Percentiles rank a stretch among this genome's conserved stretches.
Conservation (phyloP, 2,797 vertebrate genomes). For the Siniperca scherzeri region DNA sequence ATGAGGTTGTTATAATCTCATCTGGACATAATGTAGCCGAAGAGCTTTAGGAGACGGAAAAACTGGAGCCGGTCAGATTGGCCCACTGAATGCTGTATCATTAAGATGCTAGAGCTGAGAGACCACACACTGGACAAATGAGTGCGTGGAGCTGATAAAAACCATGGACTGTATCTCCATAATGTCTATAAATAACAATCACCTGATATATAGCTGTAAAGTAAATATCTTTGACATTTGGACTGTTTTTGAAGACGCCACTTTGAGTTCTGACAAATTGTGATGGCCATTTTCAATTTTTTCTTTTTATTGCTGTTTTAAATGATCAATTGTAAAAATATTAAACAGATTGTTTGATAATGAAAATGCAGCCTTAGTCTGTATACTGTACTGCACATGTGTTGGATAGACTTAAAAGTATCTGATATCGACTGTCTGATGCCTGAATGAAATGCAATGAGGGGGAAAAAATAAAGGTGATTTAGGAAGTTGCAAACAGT, state of each 20-base stretch:
- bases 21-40: background rate
- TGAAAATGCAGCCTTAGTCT: background rate
- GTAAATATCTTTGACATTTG: no score
- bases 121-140: background rate
- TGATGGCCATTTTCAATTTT: background rate
- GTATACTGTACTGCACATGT: background rate
- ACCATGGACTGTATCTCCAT: background rate
- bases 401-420: background rate
- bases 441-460: background rate
- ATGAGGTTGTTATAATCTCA: background rate
- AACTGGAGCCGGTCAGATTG: background rate
- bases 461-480: background rate
- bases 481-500: background rate
- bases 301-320: background rate
- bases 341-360: background rate
- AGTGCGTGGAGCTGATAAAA: background rate
- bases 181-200: background rate
- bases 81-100: background rate
- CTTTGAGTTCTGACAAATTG: background rate
- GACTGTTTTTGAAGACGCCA: accelerated
- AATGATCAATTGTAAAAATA: background rate
- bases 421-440: background rate
- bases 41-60: background rate
- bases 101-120: background rate
- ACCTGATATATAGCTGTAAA: no score